Evolutionary conservation across 2,888 invertebrate species (phyloP).

Genomic region (Xylota sylvarum): DNA sequence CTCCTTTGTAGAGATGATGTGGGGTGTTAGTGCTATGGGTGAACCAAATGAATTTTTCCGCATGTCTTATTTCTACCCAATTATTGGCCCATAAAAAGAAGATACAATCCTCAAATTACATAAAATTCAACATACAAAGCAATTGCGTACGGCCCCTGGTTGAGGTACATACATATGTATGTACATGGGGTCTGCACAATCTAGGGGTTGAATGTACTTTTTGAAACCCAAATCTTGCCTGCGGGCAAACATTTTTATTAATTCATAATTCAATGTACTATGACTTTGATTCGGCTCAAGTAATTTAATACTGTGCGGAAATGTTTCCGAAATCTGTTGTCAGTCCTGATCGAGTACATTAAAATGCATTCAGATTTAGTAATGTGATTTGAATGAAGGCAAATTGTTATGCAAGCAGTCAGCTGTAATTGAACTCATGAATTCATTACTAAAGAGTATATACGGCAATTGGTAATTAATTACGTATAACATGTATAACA

Average conservation of each 20-base stretch:
- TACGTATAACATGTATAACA: background rate
- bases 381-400: slow-evolving; percentile 71
- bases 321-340: slow-evolving; percentile 67
- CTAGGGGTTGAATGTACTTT: slow-evolving; percentile 75
- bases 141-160: slow-evolving; percentile 59
- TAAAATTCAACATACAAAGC: slow-evolving; percentile 71
- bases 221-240: slow-evolving; percentile 84
- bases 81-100: slow-evolving; percentile 83
- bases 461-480: slow-evolving; percentile 46
- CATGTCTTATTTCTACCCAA: slow-evolving; percentile 82
- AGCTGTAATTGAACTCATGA: slow-evolving; percentile 70
- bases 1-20: slow-evolving; percentile 28
- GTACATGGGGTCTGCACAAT: slow-evolving; percentile 30
- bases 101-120: slow-evolving; percentile 83
- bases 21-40: slow-evolving; percentile 42
- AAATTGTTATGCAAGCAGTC: slow-evolving; percentile 71
- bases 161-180: no score
- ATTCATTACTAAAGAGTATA: slow-evolving; percentile 32
- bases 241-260: slow-evolving; percentile 85
- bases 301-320: slow-evolving; percentile 69
- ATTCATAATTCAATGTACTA: slow-evolving; percentile 84
- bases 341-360: slow-evolving; percentile 51
- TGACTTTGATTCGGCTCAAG: slow-evolving; percentile 81
- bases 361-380: slow-evolving; percentile 69
- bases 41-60: slow-evolving; percentile 78